Evolutionary conservation across 2,797 vertebrate species (phyloP), one percentile per base, ranked within the genome.

Genomic region (Xenopus petersii): DNA sequence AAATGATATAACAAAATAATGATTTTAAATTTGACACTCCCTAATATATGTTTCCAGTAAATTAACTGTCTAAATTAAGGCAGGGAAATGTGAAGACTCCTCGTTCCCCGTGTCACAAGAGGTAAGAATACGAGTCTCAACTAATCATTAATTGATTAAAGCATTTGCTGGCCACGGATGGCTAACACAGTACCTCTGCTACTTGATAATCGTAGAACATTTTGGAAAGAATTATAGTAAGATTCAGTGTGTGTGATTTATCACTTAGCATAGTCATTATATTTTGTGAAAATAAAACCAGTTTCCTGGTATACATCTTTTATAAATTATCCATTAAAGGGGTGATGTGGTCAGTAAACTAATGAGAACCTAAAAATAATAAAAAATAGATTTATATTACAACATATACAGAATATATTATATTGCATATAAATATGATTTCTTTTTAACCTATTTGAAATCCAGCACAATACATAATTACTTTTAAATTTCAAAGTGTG

Each of bases 1-100:
- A 17, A 51, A 65, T 64, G 51, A 69, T 69, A 64, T 69, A 63
- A 72, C 49, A 58, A 70, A 69, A 67, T 70, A 73, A 78, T 78
- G 59, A 78, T 78, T 78, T 78, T 73, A 70, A 64, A 78, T 78
- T 70, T 74, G 66, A 73, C 71, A 70, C 36, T 73, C 66, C 71
- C 68, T 74, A 78, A 78, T 73, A 64, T 78, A 74, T 64, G 76
- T 78, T 73, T 78, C 76, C 76, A 78, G 66, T 78, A 78, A 78
- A 78, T 78, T 78, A 78, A 65, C 71, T 73, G 71, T 69, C 61
- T 42, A 73, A 74, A 78, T 78, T 65, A 78, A 78, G 63, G 64
- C 76, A 78, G 51, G 59, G 55, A 60, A 49, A 73, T 78, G 65
- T 48, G 66, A 74, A 48, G 66, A 56, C 71, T 73, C 70, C 61